Conservation (phyloP, 2,113 vertebrate species). For the Anarhynchus alexandrinus region DNA sequence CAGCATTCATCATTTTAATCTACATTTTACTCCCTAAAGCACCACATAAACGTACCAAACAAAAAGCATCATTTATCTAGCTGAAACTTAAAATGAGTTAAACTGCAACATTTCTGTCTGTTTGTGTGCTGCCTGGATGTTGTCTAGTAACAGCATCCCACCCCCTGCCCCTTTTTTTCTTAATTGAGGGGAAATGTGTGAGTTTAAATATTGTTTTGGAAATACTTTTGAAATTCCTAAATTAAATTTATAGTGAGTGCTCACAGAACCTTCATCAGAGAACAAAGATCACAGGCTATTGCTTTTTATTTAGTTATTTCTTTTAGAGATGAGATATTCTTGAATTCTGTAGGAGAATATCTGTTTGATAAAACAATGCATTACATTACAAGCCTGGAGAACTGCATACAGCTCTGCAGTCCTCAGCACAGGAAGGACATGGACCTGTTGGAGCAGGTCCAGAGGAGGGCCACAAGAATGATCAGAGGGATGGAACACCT, state of each 20-base stretch:
- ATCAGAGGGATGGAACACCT: neutral
- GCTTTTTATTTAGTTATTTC: neutral
- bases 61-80: neutral
- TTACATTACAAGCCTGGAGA: neutral
- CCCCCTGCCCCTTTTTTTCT: neutral
- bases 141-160: neutral
- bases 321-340: neutral
- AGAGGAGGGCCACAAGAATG: neutral
- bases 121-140: neutral
- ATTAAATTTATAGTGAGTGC: neutral
- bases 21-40: neutral
- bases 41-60: neutral
- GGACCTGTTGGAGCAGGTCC: neutral
- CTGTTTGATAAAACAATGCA: neutral
- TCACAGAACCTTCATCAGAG: neutral
- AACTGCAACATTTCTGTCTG: neutral
- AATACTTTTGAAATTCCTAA: neutral
- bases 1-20: neutral
- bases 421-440: neutral
- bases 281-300: neutral
- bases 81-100: neutral
- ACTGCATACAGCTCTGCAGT: neutral
- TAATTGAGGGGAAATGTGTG: neutral
- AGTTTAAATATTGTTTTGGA: neutral
- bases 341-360: neutral